Evolutionary conservation across 2,888 invertebrate genomes (phyloP), one percentile per base, ranked within the genome.

Genomic region (Stenchaetothrips biformis): DNA sequence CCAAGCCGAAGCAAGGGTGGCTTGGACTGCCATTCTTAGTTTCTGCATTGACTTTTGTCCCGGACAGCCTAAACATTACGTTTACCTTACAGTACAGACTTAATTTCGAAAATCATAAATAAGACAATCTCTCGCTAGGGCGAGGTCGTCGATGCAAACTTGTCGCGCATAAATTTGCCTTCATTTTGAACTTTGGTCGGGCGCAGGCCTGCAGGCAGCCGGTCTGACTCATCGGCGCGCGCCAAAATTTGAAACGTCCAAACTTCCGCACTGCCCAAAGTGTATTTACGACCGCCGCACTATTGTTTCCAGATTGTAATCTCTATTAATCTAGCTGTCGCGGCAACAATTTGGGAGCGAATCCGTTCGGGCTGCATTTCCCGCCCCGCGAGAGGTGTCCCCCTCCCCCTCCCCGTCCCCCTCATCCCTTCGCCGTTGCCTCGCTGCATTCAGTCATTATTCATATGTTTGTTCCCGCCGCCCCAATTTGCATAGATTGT

Each of bases 401-500:
- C 67, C 25, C 21, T 7, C 25, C 67, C 67, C 25, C 21, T 11
- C 25, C 25, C 18, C n/a, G 8, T n/a, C 62, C n/a, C 62, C 7
- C 7, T 18, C 62, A 6, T 6, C 18, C 62, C 18, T 18, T 8
- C 67, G 21, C 67, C n/a, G 7, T 25, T 2, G 25, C 25, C 25
- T 21, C 25, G 25, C 25, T 74, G 67, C 67, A 74, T 11, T 74
- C n/a, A 4, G 67, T 21, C 67, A 21, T 74, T 74, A 74, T 74
- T 74, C 67, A 74, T 74, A 25, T 21, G 67, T 21, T 74, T 74
- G 67, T 74, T 74, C 67, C 13, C 53, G 53, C 37, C 53, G 53
- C 53, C 13, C 53, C 53, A 53, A 74, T 74, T 74, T 74, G 67
- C 67, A 74, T 74, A 74, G 67, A 74, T 74, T 74, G 67, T 74